These are phyloP conservation scores for Nycticebus coucang DNA, from an alignment of 2,113 vertebrate genomes.

Conservation along the genomic window DNA sequence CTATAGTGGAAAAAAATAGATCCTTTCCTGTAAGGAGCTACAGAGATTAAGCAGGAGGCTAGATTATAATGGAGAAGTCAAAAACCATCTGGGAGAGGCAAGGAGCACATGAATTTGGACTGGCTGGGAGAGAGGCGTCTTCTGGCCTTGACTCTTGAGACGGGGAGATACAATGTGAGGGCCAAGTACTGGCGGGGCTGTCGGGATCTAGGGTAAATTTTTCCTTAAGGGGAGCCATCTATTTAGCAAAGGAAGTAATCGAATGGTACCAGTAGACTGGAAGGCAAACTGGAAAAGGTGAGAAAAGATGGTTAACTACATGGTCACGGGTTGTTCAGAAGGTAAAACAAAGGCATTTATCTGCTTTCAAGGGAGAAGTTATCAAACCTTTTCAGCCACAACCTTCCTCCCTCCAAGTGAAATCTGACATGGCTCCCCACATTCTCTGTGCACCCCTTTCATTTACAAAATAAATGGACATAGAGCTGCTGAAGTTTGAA, in stretches of 20 bases:
- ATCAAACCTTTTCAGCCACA: not conserved
- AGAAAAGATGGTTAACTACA: not conserved
- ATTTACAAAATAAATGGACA: not conserved
- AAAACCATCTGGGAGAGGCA: not conserved
- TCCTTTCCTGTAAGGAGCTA: not conserved
- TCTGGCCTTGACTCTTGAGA: not conserved
- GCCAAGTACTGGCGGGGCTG: not conserved
- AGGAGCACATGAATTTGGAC: not conserved
- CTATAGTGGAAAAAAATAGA: not conserved
- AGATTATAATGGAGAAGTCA: not conserved
- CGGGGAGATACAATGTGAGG: not conserved
- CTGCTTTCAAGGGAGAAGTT: not conserved
- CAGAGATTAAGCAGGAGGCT: constrained; percentile 7
- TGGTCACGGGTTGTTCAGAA: not conserved
- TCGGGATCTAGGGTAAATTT: not conserved
- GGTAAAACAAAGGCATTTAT: not conserved
- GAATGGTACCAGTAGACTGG: not conserved
- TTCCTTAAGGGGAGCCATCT: not conserved
- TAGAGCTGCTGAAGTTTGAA: not conserved
- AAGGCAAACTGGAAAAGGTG: not conserved
- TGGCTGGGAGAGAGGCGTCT: not conserved
- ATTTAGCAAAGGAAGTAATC: not conserved
- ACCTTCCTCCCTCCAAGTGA: not conserved
- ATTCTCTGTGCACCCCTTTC: not conserved
- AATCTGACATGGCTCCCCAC: not conserved